Evolutionary conservation across 2,888 invertebrate genomes (phyloP).

Genomic region (Temnothorax rugatulus): DNA sequence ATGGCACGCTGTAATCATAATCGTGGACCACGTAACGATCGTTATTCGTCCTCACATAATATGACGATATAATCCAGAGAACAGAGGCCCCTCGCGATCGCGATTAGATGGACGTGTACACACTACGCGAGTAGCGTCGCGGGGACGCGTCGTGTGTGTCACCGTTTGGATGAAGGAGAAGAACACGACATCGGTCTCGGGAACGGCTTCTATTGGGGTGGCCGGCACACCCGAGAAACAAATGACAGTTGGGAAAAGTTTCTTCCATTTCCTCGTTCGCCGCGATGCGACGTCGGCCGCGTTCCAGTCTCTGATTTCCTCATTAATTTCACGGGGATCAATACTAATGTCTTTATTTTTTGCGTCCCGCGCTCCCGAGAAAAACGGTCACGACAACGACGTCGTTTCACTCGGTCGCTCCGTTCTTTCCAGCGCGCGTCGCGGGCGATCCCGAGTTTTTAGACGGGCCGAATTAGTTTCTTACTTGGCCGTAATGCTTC

Average conservation of each 20-base stretch:
- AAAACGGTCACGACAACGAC: slow-evolving; percentile 45
- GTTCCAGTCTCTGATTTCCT: slow-evolving; percentile 81
- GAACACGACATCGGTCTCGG: slow-evolving; percentile 38
- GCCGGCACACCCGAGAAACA: slow-evolving; percentile 67
- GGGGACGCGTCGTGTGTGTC: slow-evolving; percentile 35
- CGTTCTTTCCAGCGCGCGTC: slow-evolving; percentile 32
- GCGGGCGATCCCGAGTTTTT: slow-evolving; percentile 36
- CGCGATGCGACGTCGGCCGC: slow-evolving; percentile 61
- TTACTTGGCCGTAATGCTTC: slow-evolving; percentile 35
- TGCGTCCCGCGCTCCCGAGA: slow-evolving; percentile 25
- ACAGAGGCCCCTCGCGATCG: slow-evolving; percentile 28
- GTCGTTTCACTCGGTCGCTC: slow-evolving; percentile 46
- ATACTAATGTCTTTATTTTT: slow-evolving; percentile 63
- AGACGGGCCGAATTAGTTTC: slow-evolving; percentile 34
- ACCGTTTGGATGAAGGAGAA: slow-evolving; percentile 31
- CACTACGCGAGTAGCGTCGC: slow-evolving; percentile 17
- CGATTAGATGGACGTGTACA: slow-evolving; percentile 52
- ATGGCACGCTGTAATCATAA: slow-evolving; percentile 38
- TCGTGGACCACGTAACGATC: slow-evolving; percentile 31
- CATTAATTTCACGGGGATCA: slow-evolving; percentile 78
- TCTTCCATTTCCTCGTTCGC: slow-evolving; percentile 62
- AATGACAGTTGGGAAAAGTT: slow-evolving; percentile 81
- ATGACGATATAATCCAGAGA: slow-evolving; percentile 51
- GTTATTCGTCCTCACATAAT: slow-evolving; percentile 55
- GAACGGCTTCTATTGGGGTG: slow-evolving; percentile 18